Conservation (phyloP, 2,113 vertebrate genomes). For the Maccullochella peelii region DNA sequence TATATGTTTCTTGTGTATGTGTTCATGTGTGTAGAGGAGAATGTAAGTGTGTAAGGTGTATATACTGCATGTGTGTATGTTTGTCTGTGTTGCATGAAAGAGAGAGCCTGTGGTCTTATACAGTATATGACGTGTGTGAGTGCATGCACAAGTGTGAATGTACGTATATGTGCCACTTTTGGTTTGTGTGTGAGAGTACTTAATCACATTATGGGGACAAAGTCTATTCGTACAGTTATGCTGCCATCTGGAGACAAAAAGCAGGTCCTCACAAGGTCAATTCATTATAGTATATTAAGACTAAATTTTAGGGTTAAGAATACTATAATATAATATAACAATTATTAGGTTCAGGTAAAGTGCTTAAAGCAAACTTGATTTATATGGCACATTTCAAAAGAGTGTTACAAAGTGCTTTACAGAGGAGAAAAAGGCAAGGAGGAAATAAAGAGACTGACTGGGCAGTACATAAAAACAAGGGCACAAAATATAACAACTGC, state of each 20-base stretch:
- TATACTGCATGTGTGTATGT: neutral
- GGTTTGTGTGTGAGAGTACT: neutral
- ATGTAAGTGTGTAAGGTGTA: neutral
- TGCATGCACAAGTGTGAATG: neutral
- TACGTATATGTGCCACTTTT: neutral
- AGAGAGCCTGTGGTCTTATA: neutral
- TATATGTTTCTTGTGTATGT: neutral
- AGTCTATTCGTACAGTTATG: neutral
- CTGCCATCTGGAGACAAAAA: slow-evolving; percentile 3
- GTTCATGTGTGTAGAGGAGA: neutral
- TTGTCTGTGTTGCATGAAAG: neutral
- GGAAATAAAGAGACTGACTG: neutral
- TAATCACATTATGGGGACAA: slow-evolving; percentile 6
- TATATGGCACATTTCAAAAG: neutral
- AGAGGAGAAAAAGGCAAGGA: too few relatives aligned
- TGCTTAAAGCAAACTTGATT: neutral
- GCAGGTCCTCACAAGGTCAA: neutral
- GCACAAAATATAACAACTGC: neutral
- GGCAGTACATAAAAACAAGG: neutral
- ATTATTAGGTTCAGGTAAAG: neutral
- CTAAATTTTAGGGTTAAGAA: neutral
- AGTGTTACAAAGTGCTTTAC: neutral
- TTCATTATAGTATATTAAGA: neutral
- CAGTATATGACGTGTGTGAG: neutral
- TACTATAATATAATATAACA: too few relatives aligned